Conservation (phyloP, 2,797 vertebrate species). For the Ceyx erithaca region DNA sequence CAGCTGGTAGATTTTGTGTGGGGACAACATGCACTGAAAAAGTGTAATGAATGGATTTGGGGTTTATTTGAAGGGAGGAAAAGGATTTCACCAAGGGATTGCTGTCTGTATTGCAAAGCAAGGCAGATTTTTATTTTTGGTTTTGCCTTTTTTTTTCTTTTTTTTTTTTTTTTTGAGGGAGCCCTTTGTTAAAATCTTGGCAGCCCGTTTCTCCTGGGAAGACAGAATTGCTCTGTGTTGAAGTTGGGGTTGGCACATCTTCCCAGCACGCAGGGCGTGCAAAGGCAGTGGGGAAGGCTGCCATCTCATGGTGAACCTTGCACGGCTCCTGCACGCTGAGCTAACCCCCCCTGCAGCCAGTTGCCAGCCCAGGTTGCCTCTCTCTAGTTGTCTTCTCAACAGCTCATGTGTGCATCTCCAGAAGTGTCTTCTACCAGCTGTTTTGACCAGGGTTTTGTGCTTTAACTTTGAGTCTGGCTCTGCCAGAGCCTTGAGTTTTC, state of each 20-base stretch:
- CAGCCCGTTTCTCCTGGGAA: constrained; percentile 28
- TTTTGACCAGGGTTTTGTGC: neutral
- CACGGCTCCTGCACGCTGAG: neutral
- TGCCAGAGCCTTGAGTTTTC: neutral
- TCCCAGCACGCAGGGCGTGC: neutral
- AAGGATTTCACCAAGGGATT: neutral
- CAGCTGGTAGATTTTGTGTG: neutral
- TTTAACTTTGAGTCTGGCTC: neutral
- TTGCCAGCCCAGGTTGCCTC: neutral
- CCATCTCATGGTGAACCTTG: constrained; percentile 60
- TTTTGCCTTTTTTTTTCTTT: neutral
- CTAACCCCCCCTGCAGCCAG: accelerated
- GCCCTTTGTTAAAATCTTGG: constrained; percentile 60
- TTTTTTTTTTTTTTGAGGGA: constrained; percentile 10
- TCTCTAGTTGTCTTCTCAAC: neutral
- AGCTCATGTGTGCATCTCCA: neutral
- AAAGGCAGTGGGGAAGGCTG: constrained; percentile 50
- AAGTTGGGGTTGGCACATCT: neutral
- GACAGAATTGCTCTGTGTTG: constrained; percentile 58
- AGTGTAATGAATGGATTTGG: neutral
- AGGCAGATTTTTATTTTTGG: neutral
- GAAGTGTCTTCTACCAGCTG: neutral
- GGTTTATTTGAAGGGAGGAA: neutral
- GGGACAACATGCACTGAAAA: neutral
- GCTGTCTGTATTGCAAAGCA: neutral